Percentiles rank a stretch among this genome's conserved stretches.
Conservation (phyloP, 1,140 invertebrate species). For the Zaprionus africanus region DNA sequence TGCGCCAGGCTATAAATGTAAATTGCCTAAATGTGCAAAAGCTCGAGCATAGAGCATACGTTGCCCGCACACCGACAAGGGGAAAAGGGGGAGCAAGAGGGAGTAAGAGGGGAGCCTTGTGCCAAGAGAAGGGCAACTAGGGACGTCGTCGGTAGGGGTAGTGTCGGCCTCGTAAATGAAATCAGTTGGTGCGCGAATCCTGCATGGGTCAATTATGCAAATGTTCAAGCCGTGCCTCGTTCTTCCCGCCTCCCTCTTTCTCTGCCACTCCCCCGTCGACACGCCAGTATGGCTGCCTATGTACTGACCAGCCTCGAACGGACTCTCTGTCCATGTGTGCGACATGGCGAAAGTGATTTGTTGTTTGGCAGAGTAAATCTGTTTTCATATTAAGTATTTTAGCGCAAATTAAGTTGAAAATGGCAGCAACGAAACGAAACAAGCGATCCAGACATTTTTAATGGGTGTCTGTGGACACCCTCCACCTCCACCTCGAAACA, state of each 20-base stretch:
- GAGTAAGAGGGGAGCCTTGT: not conserved
- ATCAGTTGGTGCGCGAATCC: constrained; percentile 83
- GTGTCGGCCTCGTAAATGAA: constrained; percentile 70
- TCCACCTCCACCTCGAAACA: not conserved
- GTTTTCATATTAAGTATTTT: constrained; percentile 82
- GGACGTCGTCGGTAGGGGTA: constrained; percentile 13
- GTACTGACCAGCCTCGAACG: constrained; percentile 11
- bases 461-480: constrained; percentile 12
- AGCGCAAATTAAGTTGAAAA: constrained; percentile 77
- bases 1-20: constrained; percentile 82
- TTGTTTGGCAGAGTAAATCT: constrained; percentile 77
- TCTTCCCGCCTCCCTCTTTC: constrained; percentile 6
- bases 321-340: constrained; percentile 36
- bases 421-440: constrained; percentile 44
- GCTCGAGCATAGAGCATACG: constrained; percentile 81
- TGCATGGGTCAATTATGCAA: constrained; percentile 83
- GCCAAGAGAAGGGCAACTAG: not conserved
- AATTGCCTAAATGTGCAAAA: constrained; percentile 82
- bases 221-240: constrained; percentile 55
- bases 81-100: not conserved
- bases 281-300: constrained; percentile 30
- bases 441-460: constrained; percentile 52
- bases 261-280: not conserved
- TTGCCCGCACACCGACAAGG: constrained; percentile 62
- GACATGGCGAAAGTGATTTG: constrained; percentile 78